Evolutionary conservation across 2,888 invertebrate species (phyloP).

Genomic region (Blastobasis adustella): DNA sequence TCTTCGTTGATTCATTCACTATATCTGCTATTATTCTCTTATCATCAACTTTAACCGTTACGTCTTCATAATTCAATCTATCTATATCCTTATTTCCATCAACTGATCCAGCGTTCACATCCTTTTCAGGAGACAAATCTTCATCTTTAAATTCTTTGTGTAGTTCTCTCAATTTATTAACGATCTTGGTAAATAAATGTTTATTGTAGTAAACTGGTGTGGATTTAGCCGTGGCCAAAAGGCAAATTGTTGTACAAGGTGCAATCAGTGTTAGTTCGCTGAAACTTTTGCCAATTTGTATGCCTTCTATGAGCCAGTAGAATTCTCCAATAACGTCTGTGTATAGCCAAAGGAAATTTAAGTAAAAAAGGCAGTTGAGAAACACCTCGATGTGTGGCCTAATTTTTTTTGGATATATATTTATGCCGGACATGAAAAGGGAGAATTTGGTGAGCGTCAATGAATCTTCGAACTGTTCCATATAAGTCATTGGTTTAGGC

Average conservation of each 20-base stretch:
- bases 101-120: slow-evolving; percentile 1
- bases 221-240: slow-evolving; percentile 36
- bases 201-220: slow-evolving; percentile 29
- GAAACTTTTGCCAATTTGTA: slow-evolving; percentile 29
- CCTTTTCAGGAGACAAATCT: slow-evolving; percentile 1
- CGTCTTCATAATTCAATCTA: slow-evolving; percentile 1
- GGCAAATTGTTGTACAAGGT: slow-evolving; percentile 39
- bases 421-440: slow-evolving; percentile 39
- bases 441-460: slow-evolving; percentile 22
- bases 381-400: slow-evolving; percentile 16
- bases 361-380: slow-evolving; percentile 27
- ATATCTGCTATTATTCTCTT: no score
- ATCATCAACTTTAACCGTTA: slow-evolving; percentile 9
- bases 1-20: slow-evolving; percentile 24
- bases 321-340: slow-evolving; percentile 39
- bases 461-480: slow-evolving; percentile 12
- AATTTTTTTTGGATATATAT: slow-evolving; percentile 15
- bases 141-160: slow-evolving; percentile 24
- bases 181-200: slow-evolving; percentile 22
- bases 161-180: slow-evolving; percentile 33
- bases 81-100: background rate
- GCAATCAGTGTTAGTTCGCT: slow-evolving; percentile 36
- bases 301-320: slow-evolving; percentile 35
- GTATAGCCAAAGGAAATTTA: slow-evolving; percentile 33
- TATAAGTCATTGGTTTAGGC: background rate